Evolutionary conservation across 2,888 invertebrate species (phyloP), one percentile per base, ranked within the genome.

Genomic region (Eucriotettix oculatus): DNA sequence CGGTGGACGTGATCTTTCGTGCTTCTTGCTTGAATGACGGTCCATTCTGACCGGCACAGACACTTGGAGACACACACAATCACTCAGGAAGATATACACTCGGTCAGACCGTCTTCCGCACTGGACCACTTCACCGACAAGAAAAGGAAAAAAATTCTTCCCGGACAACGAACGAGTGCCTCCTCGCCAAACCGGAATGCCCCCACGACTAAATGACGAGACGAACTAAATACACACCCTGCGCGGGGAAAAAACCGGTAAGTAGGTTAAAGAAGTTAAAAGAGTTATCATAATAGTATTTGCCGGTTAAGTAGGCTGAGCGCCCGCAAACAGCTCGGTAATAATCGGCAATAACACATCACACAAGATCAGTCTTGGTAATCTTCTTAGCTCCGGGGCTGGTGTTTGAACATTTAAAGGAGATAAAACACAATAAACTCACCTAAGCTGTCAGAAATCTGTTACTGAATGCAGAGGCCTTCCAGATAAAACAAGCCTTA

Each of bases 371-470:
- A 63, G 60, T 61, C 60, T 59, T 61, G 57, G 60, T 64, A 64
- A 64, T 64, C 64, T 63, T 58, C 64, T 64, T 64, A 64, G 63
- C 60, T 58, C 57, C 57, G 57, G 60, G 60, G 62, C 61, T 56
- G 58, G 62, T 64, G 64, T 64, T 64, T 63, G 62, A 64, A 64
- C 64, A 64, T 64, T 68, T 68, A 68, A 67, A 67, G 65, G 66
- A 68, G 68, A 69, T 69, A 69, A 69, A 69, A 69, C 68, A 69
- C 69, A 69, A 69, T 69, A 69, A 69, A 69, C 68, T 68, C 68
- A 69, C 69, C 69, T 68, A 68, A 69, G 69, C 69, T 68, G 69
- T 68, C 68, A 67, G 68, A 69, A 68, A 69, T 69, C 69, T 68
- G 69, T 67, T 69, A 67, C 66, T 69, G 69, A 69, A 69, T 69